A percentile compares a stretch with the other conserved stretches of the same genome.
These are phyloP conservation scores for Loripinus fragilis DNA, from an alignment of 2,888 invertebrate species.

Conservation along the genomic window DNA sequence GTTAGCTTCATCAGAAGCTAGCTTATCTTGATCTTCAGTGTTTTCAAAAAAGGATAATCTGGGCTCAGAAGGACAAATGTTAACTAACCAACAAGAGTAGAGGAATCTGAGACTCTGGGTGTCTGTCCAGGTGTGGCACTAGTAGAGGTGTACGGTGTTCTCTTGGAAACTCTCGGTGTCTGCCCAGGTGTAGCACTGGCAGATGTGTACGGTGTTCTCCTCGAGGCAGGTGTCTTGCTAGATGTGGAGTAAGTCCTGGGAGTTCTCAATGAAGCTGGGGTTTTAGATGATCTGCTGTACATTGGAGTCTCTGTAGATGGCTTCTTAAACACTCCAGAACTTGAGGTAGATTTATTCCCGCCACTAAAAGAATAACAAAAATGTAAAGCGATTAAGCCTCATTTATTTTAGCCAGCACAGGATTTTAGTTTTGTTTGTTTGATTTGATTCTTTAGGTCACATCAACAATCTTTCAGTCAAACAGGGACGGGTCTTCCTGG, in stretches of 20 bases:
- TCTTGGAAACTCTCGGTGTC: slow-evolving; percentile 52
- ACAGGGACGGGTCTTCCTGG: too few relatives aligned
- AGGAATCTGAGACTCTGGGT: slow-evolving; percentile 49
- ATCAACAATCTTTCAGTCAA: too few relatives aligned
- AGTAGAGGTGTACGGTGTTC: slow-evolving; percentile 40
- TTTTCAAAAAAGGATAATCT: too few relatives aligned
- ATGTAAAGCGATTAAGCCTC: too few relatives aligned
- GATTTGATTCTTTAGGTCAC: too few relatives aligned
- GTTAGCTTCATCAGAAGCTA: too few relatives aligned
- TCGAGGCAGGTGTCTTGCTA: slow-evolving; percentile 42
- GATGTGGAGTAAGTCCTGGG: slow-evolving; percentile 36
- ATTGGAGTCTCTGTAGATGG: slow-evolving; percentile 16
- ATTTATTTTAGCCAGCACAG: too few relatives aligned
- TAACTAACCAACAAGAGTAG: slow-evolving; percentile 63
- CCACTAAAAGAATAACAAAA: neutral
- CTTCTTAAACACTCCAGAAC: slow-evolving; percentile 11
- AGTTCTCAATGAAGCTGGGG: slow-evolving; percentile 45
- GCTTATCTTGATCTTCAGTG: too few relatives aligned
- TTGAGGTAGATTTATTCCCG: neutral
- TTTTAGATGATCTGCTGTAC: slow-evolving; percentile 15
- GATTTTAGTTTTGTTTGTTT: too few relatives aligned
- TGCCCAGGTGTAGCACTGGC: slow-evolving; percentile 49
- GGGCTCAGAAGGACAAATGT: neutral
- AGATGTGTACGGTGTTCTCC: slow-evolving; percentile 41
- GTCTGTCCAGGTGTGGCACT: slow-evolving; percentile 54